These are phyloP conservation scores for Pangasius macronema DNA, from an alignment of 2,797 vertebrate genomes.

Conservation along the genomic window DNA sequence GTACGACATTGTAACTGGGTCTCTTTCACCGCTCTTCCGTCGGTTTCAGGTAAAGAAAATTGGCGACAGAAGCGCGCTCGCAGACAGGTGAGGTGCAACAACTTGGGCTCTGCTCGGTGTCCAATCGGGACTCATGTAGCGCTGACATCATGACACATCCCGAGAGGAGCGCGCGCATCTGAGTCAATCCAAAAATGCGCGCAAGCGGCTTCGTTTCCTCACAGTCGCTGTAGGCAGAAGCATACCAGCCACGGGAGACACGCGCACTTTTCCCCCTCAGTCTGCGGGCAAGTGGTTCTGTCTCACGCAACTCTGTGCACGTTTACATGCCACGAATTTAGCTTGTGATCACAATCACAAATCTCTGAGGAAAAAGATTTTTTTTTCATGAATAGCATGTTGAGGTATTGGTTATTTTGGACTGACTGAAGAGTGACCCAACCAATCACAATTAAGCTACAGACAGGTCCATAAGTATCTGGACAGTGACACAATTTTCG, in stretches of 20 bases:
- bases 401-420: neutral
- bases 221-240: neutral
- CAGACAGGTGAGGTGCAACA: slow-evolving; percentile 73
- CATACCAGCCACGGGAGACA: neutral
- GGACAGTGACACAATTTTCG: too few relatives aligned
- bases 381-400: neutral
- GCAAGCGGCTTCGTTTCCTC: neutral
- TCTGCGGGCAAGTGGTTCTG: neutral
- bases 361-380: neutral
- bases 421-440: neutral
- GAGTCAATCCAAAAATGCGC: neutral
- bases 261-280: neutral
- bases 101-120: neutral
- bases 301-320: neutral
- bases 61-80: slow-evolving; percentile 50
- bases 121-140: neutral
- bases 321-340: neutral
- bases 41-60: slow-evolving; percentile 64
- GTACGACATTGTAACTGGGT: slow-evolving; percentile 32
- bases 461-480: too few relatives aligned
- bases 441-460: neutral
- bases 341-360: neutral
- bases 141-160: slow-evolving; percentile 9
- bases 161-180: neutral
- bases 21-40: slow-evolving; percentile 37